Percentiles rank a stretch among this genome's conserved stretches.
Evolutionary conservation across 2,113 vertebrate genomes (phyloP).

Genomic region (Theristicus caerulescens): DNA sequence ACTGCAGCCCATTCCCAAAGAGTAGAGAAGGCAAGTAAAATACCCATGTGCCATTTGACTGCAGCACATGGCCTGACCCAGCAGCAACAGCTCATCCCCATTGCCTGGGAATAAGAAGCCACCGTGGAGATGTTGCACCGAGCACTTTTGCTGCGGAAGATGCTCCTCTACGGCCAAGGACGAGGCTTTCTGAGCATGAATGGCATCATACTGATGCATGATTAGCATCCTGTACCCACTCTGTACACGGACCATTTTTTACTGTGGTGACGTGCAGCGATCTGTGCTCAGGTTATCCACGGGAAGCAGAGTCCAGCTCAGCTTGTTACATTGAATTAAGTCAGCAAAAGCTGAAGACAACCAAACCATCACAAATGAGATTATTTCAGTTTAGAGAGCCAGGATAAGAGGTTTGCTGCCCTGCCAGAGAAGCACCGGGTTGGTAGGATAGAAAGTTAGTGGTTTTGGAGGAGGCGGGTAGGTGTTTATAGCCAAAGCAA

Average conservation of each 20-base stretch:
- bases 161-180: neutral
- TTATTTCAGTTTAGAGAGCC: neutral
- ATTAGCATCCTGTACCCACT: neutral
- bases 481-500: rapidly evolving
- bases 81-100: neutral
- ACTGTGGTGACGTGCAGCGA: rapidly evolving
- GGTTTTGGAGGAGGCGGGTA: rapidly evolving
- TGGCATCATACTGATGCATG: rapidly evolving
- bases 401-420: neutral
- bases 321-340: neutral
- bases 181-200: neutral
- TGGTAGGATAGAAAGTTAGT: neutral
- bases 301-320: neutral
- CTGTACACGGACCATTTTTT: neutral
- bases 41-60: too few species aligned
- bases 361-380: neutral
- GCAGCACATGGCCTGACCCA: neutral
- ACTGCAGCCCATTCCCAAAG: neutral
- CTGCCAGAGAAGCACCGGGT: rapidly evolving
- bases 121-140: neutral
- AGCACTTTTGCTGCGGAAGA: neutral
- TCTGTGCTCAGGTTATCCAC: rapidly evolving
- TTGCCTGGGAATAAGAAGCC: neutral
- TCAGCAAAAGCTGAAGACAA: neutral
- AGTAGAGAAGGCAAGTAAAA: neutral